Percentiles rank a stretch among this genome's conserved stretches.
These are phyloP conservation scores for Arenaria interpres DNA, from an alignment of 2,113 vertebrate species.

Conservation along the genomic window DNA sequence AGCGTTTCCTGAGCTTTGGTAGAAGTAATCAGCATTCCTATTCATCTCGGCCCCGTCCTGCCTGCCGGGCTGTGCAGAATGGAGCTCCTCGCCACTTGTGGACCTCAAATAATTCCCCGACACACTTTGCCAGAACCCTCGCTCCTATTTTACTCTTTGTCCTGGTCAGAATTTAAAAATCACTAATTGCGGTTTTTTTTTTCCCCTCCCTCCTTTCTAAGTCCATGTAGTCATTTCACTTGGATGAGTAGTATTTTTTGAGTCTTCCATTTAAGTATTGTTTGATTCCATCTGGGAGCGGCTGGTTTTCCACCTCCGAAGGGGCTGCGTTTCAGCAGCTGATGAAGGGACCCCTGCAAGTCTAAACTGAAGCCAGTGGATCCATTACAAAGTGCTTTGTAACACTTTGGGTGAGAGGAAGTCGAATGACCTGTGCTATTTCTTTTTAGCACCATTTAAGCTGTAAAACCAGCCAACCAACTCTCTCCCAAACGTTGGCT, in stretches of 20 bases:
- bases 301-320: background rate
- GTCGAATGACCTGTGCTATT: constrained; percentile 29
- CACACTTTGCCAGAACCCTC: accelerated
- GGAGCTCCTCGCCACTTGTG: background rate
- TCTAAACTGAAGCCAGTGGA: background rate
- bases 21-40: constrained; percentile 1
- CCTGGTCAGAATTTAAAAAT: background rate
- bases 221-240: background rate
- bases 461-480: constrained; percentile 57
- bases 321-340: background rate
- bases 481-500: constrained; percentile 20
- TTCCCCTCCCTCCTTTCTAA: background rate
- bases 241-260: background rate
- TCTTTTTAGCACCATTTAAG: constrained; percentile 56
- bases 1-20: background rate
- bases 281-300: background rate
- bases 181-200: background rate
- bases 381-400: background rate
- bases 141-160: background rate
- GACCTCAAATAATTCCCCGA: background rate
- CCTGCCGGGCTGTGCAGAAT: background rate
- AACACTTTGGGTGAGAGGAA: constrained; percentile 51
- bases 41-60: background rate
- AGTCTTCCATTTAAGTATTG: background rate
- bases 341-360: background rate